phyloP scores from a whole-genome alignment of 2,888 invertebrate genomes.

The Lasioglossum oenotherae region DNA sequence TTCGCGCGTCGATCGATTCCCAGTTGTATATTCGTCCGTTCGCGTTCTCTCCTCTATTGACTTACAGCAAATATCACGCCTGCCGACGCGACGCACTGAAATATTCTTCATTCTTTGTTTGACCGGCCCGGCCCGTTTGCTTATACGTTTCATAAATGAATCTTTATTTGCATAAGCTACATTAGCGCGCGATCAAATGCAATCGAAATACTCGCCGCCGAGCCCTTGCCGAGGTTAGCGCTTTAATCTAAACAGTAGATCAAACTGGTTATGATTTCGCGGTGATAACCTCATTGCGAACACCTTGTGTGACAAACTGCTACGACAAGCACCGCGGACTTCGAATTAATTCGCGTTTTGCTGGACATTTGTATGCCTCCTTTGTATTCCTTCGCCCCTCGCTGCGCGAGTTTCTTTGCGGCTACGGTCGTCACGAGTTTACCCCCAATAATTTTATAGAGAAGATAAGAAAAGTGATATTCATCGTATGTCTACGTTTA shows the following conservation, averaged over 20 bases:
- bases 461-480: neutral
- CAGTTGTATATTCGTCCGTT: conserved; percentile 18
- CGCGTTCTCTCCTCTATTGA: conserved; percentile 20
- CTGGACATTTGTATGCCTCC: neutral
- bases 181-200: neutral
- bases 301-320: neutral
- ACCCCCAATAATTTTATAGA: neutral
- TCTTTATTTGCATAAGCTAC: conserved; percentile 3
- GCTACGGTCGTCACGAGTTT: neutral
- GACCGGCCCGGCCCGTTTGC: neutral
- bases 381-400: neutral
- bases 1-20: conserved; percentile 44
- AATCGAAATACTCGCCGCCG: neutral
- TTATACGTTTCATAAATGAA: neutral
- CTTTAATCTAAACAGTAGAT: neutral
- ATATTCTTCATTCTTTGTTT: neutral
- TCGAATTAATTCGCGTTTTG: neutral
- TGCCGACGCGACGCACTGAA: conserved; percentile 30
- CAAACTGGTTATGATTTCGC: neutral
- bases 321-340: neutral
- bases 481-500: neutral
- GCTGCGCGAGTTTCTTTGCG: neutral
- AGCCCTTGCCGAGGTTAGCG: neutral
- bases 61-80: conserved; percentile 46
- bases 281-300: neutral